A percentile compares a stretch with the other conserved stretches of the same genome.
phyloP scores from a whole-genome alignment of 1,140 invertebrate genomes.

The Zaprionus lachaisei region DNA sequence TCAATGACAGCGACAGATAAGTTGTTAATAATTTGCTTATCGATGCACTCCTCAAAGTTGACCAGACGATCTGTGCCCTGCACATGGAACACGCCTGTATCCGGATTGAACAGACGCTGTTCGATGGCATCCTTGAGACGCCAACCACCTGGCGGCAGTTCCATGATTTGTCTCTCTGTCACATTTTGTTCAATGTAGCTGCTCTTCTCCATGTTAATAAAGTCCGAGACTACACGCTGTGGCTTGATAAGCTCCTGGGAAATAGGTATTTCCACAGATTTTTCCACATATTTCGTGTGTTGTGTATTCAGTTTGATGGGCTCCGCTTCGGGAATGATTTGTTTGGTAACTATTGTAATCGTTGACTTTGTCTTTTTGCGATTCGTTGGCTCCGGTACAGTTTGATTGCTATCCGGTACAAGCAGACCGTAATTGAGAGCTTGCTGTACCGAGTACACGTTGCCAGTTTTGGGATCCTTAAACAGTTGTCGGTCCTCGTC shows the following conservation, averaged over 20 bases:
- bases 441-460: slow-evolving; percentile 91
- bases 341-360: slow-evolving; percentile 84
- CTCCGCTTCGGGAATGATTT: slow-evolving; percentile 76
- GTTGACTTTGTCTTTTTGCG: slow-evolving; percentile 84
- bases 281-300: slow-evolving; percentile 77
- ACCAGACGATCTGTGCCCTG: slow-evolving; percentile 93
- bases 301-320: slow-evolving; percentile 85
- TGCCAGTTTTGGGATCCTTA: slow-evolving; percentile 90
- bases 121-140: slow-evolving; percentile 91
- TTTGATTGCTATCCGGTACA: slow-evolving; percentile 86
- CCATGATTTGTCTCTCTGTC: slow-evolving; percentile 85
- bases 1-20: slow-evolving; percentile 92
- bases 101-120: slow-evolving; percentile 91
- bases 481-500: slow-evolving; percentile 92
- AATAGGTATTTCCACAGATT: slow-evolving; percentile 76
- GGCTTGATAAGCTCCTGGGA: slow-evolving; percentile 79
- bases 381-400: slow-evolving; percentile 68
- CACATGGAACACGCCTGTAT: slow-evolving; percentile 93
- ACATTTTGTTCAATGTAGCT: slow-evolving; percentile 74
- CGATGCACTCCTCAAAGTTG: slow-evolving; percentile 94
- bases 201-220: slow-evolving; percentile 84
- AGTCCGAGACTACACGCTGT: slow-evolving; percentile 85
- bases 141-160: slow-evolving; percentile 94
- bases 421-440: slow-evolving; percentile 90
- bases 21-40: slow-evolving; percentile 93